Evolutionary conservation across 2,113 vertebrate species (phyloP), one percentile per base, ranked within the genome.

Genomic region (Trogon surrucura): DNA sequence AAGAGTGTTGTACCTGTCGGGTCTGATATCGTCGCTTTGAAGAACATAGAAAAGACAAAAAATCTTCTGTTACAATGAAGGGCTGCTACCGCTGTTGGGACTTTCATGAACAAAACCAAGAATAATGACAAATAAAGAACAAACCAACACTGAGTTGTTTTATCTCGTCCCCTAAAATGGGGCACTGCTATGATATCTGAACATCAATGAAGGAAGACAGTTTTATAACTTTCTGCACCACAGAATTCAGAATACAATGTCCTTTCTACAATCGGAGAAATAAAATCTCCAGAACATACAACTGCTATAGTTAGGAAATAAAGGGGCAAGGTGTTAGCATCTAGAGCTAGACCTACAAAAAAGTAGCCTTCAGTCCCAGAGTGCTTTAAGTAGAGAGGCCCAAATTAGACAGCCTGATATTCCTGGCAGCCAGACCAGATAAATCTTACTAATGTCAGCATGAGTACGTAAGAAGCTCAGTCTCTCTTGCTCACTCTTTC

Each of bases 91-190:
- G 27, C 22, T 82, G 53, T 0, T 56, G 21, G 21, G 56, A 62
- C 45, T 79, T 80, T 0, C 0, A 0, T 69, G 25, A 89, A 69
- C 13, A 84, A 44, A 47, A 61, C 6, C 0, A 1, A 27, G 9
- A 85, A 81, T 20, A 73, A 17, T 6, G 34, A 60, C 8, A 64
- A 5, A 34, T 25, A 44, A 69, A 48, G 27, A 91, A 56, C 1
- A 3, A 82, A 64, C 32, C 51, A 74, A 88, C 71, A 91, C 10
- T 36, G 70, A 79, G 17, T 60, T 62, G 48, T 20, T 79, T 75
- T 74, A 23, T 17, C 29, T 26, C 70, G 38, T 57, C 21, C 23
- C 45, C 44, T 48, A 21, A 22, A 57, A 29, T 0, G 7, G n/a
- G 62, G 9, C n/a, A 44, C 72, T 47, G 80, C 38, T 80, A 17